Conservation (phyloP, 1,140 invertebrate species). For the Ditylenchus dipsaci region DNA sequence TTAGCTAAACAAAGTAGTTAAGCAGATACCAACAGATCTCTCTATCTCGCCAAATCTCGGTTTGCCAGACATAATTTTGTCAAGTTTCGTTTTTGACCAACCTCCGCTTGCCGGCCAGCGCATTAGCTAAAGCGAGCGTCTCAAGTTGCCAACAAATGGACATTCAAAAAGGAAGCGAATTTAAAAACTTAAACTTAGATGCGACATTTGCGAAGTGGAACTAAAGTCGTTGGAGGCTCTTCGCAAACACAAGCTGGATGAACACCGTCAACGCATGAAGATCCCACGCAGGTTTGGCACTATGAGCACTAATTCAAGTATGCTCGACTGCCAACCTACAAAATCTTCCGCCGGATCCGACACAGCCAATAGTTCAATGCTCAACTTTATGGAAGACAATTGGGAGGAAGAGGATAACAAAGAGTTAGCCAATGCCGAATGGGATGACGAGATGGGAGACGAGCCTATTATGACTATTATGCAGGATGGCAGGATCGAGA, state of each 20-base stretch:
- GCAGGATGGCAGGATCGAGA: background rate
- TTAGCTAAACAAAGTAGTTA: too few species aligned
- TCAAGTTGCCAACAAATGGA: too few species aligned
- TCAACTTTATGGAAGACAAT: background rate
- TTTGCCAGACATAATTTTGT: too few species aligned
- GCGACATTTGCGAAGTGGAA: background rate
- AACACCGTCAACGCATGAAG: background rate
- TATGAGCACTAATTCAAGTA: too few species aligned
- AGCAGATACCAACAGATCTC: too few species aligned
- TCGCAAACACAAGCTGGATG: background rate
- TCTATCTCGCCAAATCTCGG: too few species aligned
- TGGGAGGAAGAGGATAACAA: background rate
- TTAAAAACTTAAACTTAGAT: too few species aligned
- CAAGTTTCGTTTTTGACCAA: too few species aligned
- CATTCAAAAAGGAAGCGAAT: too few species aligned
- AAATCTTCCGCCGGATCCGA: too few species aligned
- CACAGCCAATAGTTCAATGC: background rate
- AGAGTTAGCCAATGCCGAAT: background rate
- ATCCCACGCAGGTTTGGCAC: background rate
- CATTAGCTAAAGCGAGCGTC: too few species aligned
- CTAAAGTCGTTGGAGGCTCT: background rate
- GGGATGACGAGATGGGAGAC: background rate
- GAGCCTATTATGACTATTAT: slow-evolving; percentile 1
- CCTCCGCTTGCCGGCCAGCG: too few species aligned
- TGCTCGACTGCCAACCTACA: background rate